Base-by-base conservation (phyloP, 2,797 vertebrate species). In the Bradypodion pumilum region DNA sequence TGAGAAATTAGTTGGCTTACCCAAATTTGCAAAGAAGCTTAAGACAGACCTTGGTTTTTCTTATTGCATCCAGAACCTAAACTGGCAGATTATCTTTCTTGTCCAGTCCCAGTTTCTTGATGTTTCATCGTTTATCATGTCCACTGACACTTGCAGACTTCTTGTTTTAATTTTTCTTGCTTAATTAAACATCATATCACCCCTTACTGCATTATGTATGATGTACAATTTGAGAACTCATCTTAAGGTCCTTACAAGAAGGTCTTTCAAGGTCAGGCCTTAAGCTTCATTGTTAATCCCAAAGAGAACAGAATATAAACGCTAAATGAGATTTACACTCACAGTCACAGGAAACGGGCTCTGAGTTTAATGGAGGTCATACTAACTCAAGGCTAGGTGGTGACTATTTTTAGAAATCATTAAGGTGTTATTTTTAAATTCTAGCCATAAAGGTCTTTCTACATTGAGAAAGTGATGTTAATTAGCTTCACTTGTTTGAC, bases 371-470 rank as follows among this genome's bases (percentile, higher is more conserved):
- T 85, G 84, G 87, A 89, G 80, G 87, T 90, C 93, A 90, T 46
- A 91, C 88, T 88, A 88, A 91, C 91, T 89, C 25, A 9, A 60
- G 74, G 85, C 88, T 86, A 73, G 60, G 74, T 73, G 83, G 86
- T 56, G 82, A 86, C 91, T 95, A 95, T 96, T 94, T 95, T 96
- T 95, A 94, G 95, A 79, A 49, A 60, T 86, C 90, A 92, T 93
- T 95, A 93, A 89, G 85, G 81, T 78, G 89, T 92, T 96, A 94
- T 95, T 95, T 96, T 95, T 95, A 94, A 91, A 89, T 87, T 56
- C 70, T 86, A 84, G 87, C 90, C 78, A 59, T 82, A 92, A 86
- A 94, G 74, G 90, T 77, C 76, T 82, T 94, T 93, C 94, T 95
- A 94, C 95, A 95, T 95, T 94, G 90, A 90, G 95, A 92, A 89